A percentile compares a stretch with the other conserved stretches of the same genome.
Conservation (phyloP, 1,140 invertebrate genomes). For the Hycleus phaleratus region DNA sequence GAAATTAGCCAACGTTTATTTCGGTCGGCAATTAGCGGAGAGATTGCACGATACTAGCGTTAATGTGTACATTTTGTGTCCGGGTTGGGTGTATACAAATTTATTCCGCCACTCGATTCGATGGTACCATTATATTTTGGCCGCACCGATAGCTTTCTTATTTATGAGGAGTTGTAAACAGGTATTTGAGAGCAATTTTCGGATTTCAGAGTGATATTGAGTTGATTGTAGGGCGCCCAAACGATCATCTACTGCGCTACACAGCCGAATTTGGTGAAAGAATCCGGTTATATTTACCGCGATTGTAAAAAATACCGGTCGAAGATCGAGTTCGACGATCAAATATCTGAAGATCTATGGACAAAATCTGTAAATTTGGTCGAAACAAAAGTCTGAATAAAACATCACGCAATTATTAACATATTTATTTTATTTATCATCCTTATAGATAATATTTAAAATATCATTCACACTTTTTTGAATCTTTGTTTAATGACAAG, state of each 20-base stretch:
- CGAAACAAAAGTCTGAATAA: conserved; percentile 7
- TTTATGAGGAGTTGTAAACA: conserved; percentile 65
- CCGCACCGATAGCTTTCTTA: conserved; percentile 59
- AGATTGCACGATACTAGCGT: conserved; percentile 51
- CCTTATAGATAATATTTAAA: conserved; percentile 27
- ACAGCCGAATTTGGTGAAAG: conserved; percentile 52
- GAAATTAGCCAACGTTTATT: conserved; percentile 70
- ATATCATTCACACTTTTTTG: conserved; percentile 29
- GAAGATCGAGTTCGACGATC: conserved; percentile 52
- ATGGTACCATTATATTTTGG: conserved; percentile 63
- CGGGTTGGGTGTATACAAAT: conserved; percentile 77
- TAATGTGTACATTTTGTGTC: conserved; percentile 68
- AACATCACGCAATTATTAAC: conserved; percentile 10
- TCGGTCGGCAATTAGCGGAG: conserved; percentile 54
- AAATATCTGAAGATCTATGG: conserved; percentile 62
- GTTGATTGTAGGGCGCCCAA: conserved; percentile 55
- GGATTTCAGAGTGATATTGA: not conserved
- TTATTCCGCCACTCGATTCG: conserved; percentile 59
- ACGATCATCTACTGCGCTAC: conserved; percentile 69
- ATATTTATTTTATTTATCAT: conserved; percentile 21
- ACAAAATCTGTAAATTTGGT: conserved; percentile 53
- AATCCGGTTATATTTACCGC: conserved; percentile 61
- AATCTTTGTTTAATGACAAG: conserved; percentile 17
- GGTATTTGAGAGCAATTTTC: conserved; percentile 43
- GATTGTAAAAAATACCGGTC: conserved; percentile 62